These are phyloP conservation scores for Podarcis cretensis DNA, from an alignment of 2,113 vertebrate species.

Conservation along the genomic window DNA sequence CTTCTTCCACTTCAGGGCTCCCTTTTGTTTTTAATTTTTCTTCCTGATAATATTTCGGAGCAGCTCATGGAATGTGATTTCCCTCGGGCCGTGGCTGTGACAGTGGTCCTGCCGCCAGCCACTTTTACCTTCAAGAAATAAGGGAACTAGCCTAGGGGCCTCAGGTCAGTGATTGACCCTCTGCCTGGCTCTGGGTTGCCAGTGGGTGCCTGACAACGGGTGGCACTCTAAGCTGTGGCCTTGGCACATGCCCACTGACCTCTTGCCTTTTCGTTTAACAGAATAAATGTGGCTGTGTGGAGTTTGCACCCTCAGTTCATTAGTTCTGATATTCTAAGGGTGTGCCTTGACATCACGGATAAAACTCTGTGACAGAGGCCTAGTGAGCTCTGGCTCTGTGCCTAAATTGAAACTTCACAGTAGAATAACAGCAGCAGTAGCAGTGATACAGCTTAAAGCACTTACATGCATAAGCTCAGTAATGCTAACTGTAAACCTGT, in stretches of 20 bases:
- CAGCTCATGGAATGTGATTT: not conserved
- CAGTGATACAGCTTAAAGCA: not conserved
- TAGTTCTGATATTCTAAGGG: too few species aligned
- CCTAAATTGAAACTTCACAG: not conserved
- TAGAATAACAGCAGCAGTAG: too few species aligned
- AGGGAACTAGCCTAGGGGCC: not conserved
- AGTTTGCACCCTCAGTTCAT: not conserved
- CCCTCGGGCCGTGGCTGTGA: not conserved
- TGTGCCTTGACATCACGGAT: not conserved
- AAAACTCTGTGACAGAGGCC: too few species aligned
- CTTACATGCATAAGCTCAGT: not conserved
- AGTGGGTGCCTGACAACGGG: not conserved
- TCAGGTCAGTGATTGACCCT: not conserved
- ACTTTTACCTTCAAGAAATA: not conserved
- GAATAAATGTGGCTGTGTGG: not conserved
- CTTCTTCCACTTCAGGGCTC: not conserved
- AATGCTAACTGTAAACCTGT: not conserved
- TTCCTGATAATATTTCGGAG: too few species aligned
- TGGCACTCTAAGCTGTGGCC: not conserved
- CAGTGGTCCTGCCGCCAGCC: not conserved
- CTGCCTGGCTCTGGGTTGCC: not conserved
- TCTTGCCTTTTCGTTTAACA: not conserved
- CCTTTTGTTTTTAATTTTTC: too few species aligned
- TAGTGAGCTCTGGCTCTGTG: not conserved
- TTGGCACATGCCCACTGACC: not conserved